These are phyloP conservation scores for Boloria euphrosyne DNA, from an alignment of 2,888 invertebrate genomes.

Conservation along the genomic window DNA sequence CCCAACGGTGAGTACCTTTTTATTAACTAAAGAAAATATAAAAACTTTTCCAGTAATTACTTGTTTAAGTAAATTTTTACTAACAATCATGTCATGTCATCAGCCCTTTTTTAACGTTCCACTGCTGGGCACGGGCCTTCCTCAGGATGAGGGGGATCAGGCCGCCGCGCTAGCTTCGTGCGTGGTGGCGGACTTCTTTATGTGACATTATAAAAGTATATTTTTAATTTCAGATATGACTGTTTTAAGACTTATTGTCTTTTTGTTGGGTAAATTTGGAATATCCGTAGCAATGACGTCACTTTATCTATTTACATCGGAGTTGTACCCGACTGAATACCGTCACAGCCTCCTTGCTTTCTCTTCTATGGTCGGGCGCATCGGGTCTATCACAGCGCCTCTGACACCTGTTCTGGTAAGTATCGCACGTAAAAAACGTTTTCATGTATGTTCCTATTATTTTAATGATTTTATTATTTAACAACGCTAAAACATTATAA, in stretches of 20 bases:
- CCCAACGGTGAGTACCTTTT: slow-evolving; percentile 43
- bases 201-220: background rate
- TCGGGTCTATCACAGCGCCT: slow-evolving; percentile 87
- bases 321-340: slow-evolving; percentile 87
- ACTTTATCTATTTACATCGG: slow-evolving; percentile 86
- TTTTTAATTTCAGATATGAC: slow-evolving; percentile 38
- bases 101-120: too few species aligned
- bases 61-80: too few species aligned
- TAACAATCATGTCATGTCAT: too few species aligned
- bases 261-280: slow-evolving; percentile 84
- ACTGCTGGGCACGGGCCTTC: too few species aligned
- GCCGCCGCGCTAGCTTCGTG: too few species aligned
- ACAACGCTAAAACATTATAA: background rate
- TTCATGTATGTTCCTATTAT: background rate
- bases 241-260: slow-evolving; percentile 68
- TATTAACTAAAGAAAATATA: background rate
- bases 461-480: background rate
- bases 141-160: too few species aligned
- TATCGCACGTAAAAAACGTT: slow-evolving; percentile 13
- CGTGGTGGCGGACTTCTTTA: too few species aligned
- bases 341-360: slow-evolving; percentile 85
- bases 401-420: slow-evolving; percentile 84
- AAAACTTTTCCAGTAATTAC: background rate
- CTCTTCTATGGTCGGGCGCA: slow-evolving; percentile 87
- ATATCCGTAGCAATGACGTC: slow-evolving; percentile 85